These are phyloP conservation scores for Pelvicachromis taeniatus DNA, from an alignment of 2,113 vertebrate species.

Conservation along the genomic window DNA sequence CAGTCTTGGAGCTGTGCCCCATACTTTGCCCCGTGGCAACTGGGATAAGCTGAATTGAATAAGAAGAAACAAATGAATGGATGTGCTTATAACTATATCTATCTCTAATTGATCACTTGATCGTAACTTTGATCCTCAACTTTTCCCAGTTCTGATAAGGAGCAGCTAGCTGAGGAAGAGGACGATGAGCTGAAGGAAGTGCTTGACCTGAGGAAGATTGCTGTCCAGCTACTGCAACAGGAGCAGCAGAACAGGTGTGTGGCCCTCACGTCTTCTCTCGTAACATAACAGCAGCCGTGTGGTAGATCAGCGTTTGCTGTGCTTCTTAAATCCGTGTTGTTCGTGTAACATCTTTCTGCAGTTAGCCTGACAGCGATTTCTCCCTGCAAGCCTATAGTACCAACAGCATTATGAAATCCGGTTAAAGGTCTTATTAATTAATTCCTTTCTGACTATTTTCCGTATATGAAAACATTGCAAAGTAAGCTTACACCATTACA, in stretches of 20 bases:
- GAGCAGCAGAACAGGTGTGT: constrained; percentile 92
- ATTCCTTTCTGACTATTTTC: background rate
- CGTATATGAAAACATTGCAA: background rate
- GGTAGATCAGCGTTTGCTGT: background rate
- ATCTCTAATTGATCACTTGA: background rate
- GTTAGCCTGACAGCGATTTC: background rate
- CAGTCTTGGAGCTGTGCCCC: background rate
- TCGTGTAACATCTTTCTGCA: background rate
- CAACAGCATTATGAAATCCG: background rate
- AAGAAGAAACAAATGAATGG: background rate
- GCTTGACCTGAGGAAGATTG: constrained; percentile 93
- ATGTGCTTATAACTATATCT: background rate
- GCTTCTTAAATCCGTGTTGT: background rate
- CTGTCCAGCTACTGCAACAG: constrained; percentile 90
- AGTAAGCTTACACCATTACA: no score
- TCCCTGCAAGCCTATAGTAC: background rate
- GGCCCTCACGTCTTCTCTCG: background rate
- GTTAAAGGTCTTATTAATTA: background rate
- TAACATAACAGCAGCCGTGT: background rate
- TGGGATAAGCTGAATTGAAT: background rate
- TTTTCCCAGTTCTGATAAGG: constrained; percentile 80
- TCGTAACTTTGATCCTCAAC: background rate
- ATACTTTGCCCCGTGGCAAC: background rate
- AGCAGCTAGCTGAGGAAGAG: constrained; percentile 81
- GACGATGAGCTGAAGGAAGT: constrained; percentile 93